These are phyloP conservation scores for Pseudomyrmex sp. DNA, from an alignment of 1,140 invertebrate species.

Conservation along the genomic window DNA sequence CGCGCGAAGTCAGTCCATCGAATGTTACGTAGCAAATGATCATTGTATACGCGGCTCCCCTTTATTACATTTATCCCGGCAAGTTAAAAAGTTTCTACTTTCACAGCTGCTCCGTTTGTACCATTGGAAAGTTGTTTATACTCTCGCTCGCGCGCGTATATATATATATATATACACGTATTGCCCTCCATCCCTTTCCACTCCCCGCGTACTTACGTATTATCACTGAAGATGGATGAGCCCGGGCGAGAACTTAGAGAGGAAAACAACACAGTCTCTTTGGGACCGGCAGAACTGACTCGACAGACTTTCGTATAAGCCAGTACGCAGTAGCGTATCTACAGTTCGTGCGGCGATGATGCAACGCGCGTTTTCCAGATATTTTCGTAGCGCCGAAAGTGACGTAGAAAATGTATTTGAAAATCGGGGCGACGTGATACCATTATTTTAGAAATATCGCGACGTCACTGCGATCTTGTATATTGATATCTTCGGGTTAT, in stretches of 20 bases:
- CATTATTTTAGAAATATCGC: slow-evolving; percentile 39
- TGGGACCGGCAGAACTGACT: slow-evolving; percentile 7
- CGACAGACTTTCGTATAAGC: slow-evolving; percentile 65
- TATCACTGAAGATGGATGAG: slow-evolving; percentile 49
- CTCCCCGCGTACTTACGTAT: slow-evolving; percentile 37
- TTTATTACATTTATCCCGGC: slow-evolving; percentile 33
- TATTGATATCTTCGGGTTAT: slow-evolving; percentile 2
- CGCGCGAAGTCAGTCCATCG: background rate
- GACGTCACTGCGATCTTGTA: background rate
- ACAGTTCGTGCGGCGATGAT: slow-evolving; percentile 68
- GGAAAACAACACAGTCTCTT: background rate
- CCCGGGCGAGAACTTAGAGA: slow-evolving; percentile 13
- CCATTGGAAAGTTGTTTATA: slow-evolving; percentile 73
- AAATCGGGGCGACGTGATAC: slow-evolving; percentile 22
- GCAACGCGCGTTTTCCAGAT: slow-evolving; percentile 43
- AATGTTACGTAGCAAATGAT: background rate
- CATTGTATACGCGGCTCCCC: slow-evolving; percentile 25
- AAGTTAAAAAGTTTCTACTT: slow-evolving; percentile 72
- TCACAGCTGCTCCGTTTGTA: slow-evolving; percentile 69
- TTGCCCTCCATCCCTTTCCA: background rate
- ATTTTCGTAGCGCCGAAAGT: slow-evolving; percentile 33
- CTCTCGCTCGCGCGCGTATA: slow-evolving; percentile 50
- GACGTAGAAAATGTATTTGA: slow-evolving; percentile 16
- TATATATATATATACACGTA: too few species aligned
- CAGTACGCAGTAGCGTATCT: slow-evolving; percentile 47